Base-by-base conservation (phyloP, 2,113 vertebrate genomes). In the Silurus meridionalis region DNA sequence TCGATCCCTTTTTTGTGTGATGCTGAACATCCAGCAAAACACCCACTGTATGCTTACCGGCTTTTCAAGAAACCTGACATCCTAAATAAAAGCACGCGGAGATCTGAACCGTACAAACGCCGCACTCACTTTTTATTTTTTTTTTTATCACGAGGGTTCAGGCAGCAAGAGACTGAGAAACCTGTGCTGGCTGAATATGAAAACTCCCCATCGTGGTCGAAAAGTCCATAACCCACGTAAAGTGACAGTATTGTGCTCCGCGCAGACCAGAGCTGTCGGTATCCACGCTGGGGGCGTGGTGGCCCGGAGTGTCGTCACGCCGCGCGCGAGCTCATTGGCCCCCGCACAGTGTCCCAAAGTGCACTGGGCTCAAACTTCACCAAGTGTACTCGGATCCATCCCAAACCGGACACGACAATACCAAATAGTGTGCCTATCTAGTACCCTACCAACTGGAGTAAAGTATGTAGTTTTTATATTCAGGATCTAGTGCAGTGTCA, bases 221-320 rank as follows among this genome's bases (percentile, higher is more conserved):
- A 61, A 90, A 81, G 89, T 90, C 91, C 78, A 23, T 85, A 37
- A 90, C 92, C 92, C 86, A 90, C 92, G 88, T 92, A 92, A 83
- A 90, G 95, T 92, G 94, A 90, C 92, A 86, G 93, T 88, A 84
- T 84, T 74, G 92, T 94, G 92, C 90, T 37, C 92, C 88, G 93
- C 91, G 91, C 92, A 87, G 89, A 92, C 91, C 91, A 91, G 93
- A 88, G 93, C 93, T 88, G 92, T 84, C 89, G 91, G 93, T 95
- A 93, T 94, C 95, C 95, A 94, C 91, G 95, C 94, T 93, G 95
- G 95, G 93, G 95, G 95, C 94, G 95, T 93, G 95, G 88, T 93
- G 87, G 89, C 92, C 91, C 58, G 91, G 89, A 74, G 90, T 91
- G 88, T 83, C 94, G 92, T 94, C 94, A 94, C 81, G 46, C 88